Conservation (phyloP, 2,113 vertebrate species). For the Pyxicephalus adspersus region DNA sequence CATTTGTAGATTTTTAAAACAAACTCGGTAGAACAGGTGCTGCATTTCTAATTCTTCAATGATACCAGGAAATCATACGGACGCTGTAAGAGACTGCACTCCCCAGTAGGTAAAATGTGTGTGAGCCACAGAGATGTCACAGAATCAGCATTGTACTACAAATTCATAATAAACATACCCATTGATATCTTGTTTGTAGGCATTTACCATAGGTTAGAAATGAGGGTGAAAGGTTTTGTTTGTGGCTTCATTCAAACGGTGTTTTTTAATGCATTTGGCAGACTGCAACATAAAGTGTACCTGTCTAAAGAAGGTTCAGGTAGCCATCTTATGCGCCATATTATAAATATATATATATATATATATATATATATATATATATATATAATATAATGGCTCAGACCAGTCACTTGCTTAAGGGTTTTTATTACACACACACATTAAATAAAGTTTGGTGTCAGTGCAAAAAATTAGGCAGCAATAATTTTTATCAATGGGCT, state of each 20-base stretch:
- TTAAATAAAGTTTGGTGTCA: too few relatives aligned
- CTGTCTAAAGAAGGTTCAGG: background rate
- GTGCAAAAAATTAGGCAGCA: too few relatives aligned
- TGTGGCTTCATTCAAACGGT: background rate
- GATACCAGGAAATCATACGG: background rate
- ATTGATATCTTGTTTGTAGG: conserved; percentile 58
- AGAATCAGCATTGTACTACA: conserved; percentile 57
- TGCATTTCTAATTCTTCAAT: conserved; percentile 58
- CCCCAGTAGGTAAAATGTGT: conserved; percentile 51
- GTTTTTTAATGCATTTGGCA: conserved; percentile 22
- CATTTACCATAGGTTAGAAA: conserved; percentile 54
- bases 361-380: too few relatives aligned
- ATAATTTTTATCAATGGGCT: too few relatives aligned
- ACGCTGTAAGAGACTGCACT: conserved; percentile 61
- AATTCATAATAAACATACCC: conserved; percentile 60
- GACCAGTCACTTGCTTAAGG: too few relatives aligned
- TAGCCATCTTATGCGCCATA: background rate
- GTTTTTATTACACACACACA: too few relatives aligned
- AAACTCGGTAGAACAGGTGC: conserved; percentile 50
- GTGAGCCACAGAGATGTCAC: conserved; percentile 58
- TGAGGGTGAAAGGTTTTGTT: conserved; percentile 38
- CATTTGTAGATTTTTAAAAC: conserved; percentile 52
- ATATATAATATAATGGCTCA: too few relatives aligned
- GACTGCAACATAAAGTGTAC: background rate
- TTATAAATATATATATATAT: too few relatives aligned